Base-by-base conservation (phyloP, 2,888 invertebrate genomes). In the Erebia aethiops region DNA sequence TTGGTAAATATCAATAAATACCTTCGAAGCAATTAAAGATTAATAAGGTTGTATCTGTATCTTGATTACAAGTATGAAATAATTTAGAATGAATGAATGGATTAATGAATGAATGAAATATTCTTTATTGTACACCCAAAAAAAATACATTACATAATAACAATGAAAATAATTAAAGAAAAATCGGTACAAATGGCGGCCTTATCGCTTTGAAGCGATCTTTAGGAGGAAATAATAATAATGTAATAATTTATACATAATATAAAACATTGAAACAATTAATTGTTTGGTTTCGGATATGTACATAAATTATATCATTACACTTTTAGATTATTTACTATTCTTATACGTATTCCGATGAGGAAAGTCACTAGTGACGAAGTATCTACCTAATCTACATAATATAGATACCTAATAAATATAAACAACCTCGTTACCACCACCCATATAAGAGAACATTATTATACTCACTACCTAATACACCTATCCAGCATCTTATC, bases 401-500 rank as follows among this genome's bases (percentile, higher is more conserved):
- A 7, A 16, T 52, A 9, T 26, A 57, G 13, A 57, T 16, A 41
- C 16, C 16, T 43, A 11, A 49, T 13, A 11, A 16, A 63, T 16
- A 43, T 41, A 35, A n/a, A 13, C 54, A 26, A 14, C 58, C 49
- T 71, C 41, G 62, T 61, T 51, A 10, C 43, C 11, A 62, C 46
- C 0, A 46, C 77, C 80, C 84, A 82, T 83, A 86, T 83, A 86
- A 86, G 86, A 83, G 84, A 83, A 80, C 79, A 83, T 85, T 83
- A 87, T 82, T 82, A 83, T 82, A 71, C 61, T 72, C 80, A 81
- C 84, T 83, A 86, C 84, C 87, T 79, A 83, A 88, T 87, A 85
- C 81, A 87, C 84, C 84, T 89, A 91, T 91, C 89, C 87, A 87
- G 90, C 87, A 88, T 87, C 82, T 87, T 87, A 91, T 90, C 88